phyloP scores from a whole-genome alignment of 2,113 vertebrate species.

The Raja brachyura region DNA sequence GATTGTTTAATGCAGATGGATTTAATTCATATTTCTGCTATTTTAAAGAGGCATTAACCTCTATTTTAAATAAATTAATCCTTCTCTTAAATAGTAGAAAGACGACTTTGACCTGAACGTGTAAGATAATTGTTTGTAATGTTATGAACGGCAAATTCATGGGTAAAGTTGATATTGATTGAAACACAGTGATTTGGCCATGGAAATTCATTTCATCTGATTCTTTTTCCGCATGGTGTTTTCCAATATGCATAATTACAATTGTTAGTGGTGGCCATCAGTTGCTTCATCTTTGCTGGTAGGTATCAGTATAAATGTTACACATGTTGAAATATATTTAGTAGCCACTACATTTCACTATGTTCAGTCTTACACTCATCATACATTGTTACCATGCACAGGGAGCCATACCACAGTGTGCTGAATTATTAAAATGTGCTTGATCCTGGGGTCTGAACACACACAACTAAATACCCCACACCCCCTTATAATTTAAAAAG shows the following conservation, averaged over 20 bases:
- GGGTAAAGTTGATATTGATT: neutral
- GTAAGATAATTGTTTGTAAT: neutral
- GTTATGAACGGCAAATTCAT: neutral
- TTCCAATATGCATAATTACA: neutral
- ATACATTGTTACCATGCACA: no score
- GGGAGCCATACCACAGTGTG: no score
- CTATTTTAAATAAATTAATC: neutral
- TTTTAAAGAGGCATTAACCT: slow-evolving; percentile 1
- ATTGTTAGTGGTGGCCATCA: neutral
- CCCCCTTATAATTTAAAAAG: no score
- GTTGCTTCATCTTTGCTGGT: neutral
- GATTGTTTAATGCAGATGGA: neutral
- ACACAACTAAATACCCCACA: no score
- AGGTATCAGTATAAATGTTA: neutral
- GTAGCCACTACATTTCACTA: neutral
- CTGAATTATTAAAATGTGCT: no score
- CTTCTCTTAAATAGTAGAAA: neutral
- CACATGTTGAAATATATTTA: neutral
- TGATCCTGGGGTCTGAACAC: no score
- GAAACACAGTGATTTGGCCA: no score
- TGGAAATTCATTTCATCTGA: neutral
- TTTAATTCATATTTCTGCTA: neutral
- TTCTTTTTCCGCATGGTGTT: neutral
- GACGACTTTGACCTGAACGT: neutral
- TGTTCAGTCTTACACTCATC: neutral